Evolutionary conservation across 1,140 invertebrate species (phyloP).

Genomic region (Mylabris phalerata): DNA sequence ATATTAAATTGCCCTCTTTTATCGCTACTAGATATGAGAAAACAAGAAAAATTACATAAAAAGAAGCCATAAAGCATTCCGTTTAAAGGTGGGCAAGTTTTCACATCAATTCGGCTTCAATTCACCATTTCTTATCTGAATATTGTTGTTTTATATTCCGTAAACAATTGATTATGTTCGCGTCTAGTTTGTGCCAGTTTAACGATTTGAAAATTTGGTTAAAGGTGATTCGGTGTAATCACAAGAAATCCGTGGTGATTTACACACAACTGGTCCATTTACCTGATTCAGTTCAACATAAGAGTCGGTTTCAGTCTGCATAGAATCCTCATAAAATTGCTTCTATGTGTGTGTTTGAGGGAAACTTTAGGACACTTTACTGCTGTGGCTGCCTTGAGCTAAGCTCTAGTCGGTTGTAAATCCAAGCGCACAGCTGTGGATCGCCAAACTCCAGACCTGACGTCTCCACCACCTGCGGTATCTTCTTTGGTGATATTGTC

Average conservation of each 20-base stretch:
- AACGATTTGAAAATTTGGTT: constrained; percentile 7
- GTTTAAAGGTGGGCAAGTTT: too few relatives aligned
- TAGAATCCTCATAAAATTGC: constrained; percentile 28
- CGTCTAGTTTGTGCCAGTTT: not conserved
- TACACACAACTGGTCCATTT: constrained; percentile 19
- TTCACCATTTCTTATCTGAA: too few relatives aligned
- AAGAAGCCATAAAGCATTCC: too few relatives aligned
- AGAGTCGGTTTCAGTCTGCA: constrained; percentile 25
- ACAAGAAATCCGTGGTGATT: constrained; percentile 26
- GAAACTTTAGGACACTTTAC: constrained; percentile 23
- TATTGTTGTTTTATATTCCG: too few relatives aligned
- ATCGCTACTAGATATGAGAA: not conserved
- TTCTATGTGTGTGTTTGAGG: not conserved
- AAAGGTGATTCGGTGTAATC: constrained; percentile 23
- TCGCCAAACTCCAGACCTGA: constrained; percentile 5
- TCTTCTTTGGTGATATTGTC: not conserved
- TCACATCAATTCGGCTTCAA: too few relatives aligned
- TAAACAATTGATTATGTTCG: too few relatives aligned
- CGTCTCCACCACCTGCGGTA: constrained; percentile 9
- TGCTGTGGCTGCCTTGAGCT: constrained; percentile 23
- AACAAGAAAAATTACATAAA: too few relatives aligned
- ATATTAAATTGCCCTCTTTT: too few relatives aligned
- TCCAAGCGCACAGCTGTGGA: constrained; percentile 22
- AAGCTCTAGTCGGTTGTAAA: constrained; percentile 30
- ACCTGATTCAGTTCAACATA: constrained; percentile 5